phyloP scores from a whole-genome alignment of 2,888 invertebrate genomes.

The Zygogramma bicolorata region DNA sequence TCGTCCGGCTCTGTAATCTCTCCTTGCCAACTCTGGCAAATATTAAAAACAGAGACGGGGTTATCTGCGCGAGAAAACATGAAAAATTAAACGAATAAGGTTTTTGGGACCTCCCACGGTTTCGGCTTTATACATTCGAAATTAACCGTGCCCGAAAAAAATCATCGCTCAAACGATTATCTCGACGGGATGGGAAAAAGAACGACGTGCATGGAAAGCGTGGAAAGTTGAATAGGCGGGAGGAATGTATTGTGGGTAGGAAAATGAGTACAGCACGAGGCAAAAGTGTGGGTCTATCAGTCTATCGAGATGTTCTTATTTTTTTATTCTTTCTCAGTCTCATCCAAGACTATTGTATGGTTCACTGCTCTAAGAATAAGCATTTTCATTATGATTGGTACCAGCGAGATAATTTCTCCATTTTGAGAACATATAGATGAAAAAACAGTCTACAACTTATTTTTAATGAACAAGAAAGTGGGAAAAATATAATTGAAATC shows the following conservation, averaged over 20 bases:
- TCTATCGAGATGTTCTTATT: too few species aligned
- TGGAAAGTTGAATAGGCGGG: not conserved
- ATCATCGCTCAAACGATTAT: not conserved
- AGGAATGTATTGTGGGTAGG: not conserved
- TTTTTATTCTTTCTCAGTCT: too few species aligned
- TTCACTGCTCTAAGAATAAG: too few species aligned
- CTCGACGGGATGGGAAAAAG: not conserved
- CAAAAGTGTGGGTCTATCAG: too few species aligned
- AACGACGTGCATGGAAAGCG: not conserved
- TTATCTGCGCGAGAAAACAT: slow-evolving; percentile 47
- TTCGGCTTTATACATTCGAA: slow-evolving; percentile 30
- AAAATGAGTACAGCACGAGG: too few species aligned
- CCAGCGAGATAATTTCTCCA: too few species aligned
- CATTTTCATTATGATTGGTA: too few species aligned
- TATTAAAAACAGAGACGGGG: slow-evolving; percentile 48
- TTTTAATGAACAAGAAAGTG: too few species aligned
- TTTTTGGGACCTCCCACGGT: slow-evolving; percentile 24
- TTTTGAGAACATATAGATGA: too few species aligned
- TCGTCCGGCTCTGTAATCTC: slow-evolving; percentile 9
- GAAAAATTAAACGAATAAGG: slow-evolving; percentile 47
- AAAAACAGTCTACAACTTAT: too few species aligned
- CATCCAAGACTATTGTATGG: too few species aligned
- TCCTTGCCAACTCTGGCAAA: slow-evolving; percentile 33
- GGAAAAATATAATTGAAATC: too few species aligned
- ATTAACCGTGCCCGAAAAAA: slow-evolving; percentile 18